Conservation (phyloP, 2,797 vertebrate genomes). For the Chloroceryle amazona region DNA sequence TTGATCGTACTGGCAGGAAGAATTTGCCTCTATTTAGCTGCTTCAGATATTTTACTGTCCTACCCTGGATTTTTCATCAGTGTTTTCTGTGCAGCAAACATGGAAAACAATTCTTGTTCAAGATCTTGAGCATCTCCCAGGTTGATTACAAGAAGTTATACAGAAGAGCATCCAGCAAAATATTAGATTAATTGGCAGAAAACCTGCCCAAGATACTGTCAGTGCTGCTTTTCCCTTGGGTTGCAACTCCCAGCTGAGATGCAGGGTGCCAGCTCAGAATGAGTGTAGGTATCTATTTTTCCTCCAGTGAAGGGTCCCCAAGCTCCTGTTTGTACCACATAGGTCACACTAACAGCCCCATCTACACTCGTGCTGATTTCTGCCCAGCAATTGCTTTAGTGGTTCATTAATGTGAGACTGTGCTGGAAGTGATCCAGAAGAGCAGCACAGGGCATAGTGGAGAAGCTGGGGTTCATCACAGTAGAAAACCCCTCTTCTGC, state of each 20-base stretch:
- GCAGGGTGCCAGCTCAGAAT: not conserved
- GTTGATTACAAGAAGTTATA: not conserved
- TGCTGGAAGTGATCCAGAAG: not conserved
- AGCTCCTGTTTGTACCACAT: not conserved
- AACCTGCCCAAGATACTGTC: not conserved
- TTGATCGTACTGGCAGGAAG: not conserved
- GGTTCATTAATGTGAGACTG: not conserved
- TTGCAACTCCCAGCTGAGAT: not conserved
- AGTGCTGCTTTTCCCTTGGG: not conserved
- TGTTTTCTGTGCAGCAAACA: not conserved
- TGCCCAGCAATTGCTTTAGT: not conserved
- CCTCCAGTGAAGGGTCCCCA: not conserved
- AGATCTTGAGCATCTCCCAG: not conserved
- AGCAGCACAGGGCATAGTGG: accelerated
- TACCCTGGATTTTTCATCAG: not conserved
- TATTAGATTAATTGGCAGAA: not conserved
- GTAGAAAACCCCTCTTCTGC: not conserved
- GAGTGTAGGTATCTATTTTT: not conserved
- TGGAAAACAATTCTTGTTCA: not conserved
- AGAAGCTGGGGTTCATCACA: accelerated
- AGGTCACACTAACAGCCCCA: not conserved
- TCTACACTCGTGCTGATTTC: not conserved
- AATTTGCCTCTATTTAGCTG: not conserved
- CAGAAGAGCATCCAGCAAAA: not conserved
- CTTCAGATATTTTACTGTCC: not conserved